Conservation (phyloP, 2,888 invertebrate species). For the Eristalinus sepulchralis region DNA sequence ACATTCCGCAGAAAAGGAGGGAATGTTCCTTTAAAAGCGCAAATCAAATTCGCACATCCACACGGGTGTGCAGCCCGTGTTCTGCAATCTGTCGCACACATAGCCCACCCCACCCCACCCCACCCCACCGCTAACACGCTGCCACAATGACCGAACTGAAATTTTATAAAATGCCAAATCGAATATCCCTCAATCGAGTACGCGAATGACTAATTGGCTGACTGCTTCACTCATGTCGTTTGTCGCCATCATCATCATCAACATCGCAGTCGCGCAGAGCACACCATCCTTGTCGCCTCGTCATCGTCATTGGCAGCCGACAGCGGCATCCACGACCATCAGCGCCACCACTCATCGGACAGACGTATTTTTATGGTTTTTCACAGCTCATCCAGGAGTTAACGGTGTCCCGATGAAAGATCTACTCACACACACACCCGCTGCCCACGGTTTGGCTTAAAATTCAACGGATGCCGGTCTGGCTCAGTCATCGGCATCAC, state of each 20-base stretch:
- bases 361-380: slow-evolving; percentile 39
- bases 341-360: neutral
- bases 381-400: slow-evolving; percentile 13
- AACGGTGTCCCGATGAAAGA: slow-evolving; percentile 1
- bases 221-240: slow-evolving; percentile 41
- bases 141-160: slow-evolving; percentile 20
- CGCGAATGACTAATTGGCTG: slow-evolving; percentile 52
- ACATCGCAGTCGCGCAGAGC: neutral
- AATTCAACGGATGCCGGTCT: slow-evolving; percentile 23
- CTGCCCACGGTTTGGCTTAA: slow-evolving; percentile 14
- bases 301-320: neutral
- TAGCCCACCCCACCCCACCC: neutral
- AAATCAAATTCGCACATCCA: neutral
- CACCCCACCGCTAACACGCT: neutral
- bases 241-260: slow-evolving; percentile 26
- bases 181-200: slow-evolving; percentile 27
- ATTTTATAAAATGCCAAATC: slow-evolving; percentile 26
- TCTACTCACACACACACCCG: neutral
- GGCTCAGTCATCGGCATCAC: slow-evolving; percentile 24
- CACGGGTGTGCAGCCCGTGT: neutral
- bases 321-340: neutral
- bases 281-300: neutral
- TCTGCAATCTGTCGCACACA: slow-evolving; percentile 11
- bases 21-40: neutral
- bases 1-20: neutral